Conservation (phyloP, 1,140 invertebrate genomes). For the Orussus abietinus region DNA sequence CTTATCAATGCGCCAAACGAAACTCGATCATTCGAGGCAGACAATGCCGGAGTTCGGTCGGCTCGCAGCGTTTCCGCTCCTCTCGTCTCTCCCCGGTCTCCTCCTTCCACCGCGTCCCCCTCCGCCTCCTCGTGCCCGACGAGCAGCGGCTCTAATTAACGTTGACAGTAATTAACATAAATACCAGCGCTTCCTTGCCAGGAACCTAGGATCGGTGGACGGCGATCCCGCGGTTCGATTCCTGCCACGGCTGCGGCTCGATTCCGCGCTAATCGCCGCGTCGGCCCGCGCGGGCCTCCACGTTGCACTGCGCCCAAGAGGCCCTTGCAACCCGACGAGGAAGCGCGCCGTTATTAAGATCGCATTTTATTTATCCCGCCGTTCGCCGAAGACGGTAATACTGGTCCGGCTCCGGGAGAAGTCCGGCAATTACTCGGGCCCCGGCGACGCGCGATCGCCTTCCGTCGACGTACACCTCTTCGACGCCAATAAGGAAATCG, state of each 20-base stretch:
- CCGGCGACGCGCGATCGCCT: no score
- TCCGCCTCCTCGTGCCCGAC: constrained; percentile 10
- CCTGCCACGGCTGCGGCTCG: constrained; percentile 14
- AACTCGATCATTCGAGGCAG: constrained; percentile 23
- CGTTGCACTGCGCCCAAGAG: no score
- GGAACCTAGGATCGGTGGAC: no score
- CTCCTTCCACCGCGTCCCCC: constrained; percentile 14
- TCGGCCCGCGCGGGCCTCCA: neutral
- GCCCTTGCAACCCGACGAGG: no score
- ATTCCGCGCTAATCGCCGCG: constrained; percentile 40
- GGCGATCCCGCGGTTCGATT: constrained; percentile 14
- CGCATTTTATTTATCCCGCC: no score
- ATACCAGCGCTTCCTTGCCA: constrained; percentile 44
- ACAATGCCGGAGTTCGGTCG: constrained; percentile 20
- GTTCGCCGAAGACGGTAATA: no score
- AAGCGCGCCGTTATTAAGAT: no score
- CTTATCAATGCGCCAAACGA: constrained; percentile 37
- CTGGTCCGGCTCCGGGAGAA: no score
- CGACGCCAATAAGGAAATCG: no score
- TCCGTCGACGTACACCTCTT: no score
- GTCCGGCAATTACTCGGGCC: no score
- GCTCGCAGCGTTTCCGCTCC: constrained; percentile 21
- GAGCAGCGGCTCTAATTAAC: constrained; percentile 43
- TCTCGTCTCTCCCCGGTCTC: constrained; percentile 4
- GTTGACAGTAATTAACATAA: constrained; percentile 54